phyloP scores from a whole-genome alignment of 1,140 invertebrate species.

The Drosophila tropicalis region DNA sequence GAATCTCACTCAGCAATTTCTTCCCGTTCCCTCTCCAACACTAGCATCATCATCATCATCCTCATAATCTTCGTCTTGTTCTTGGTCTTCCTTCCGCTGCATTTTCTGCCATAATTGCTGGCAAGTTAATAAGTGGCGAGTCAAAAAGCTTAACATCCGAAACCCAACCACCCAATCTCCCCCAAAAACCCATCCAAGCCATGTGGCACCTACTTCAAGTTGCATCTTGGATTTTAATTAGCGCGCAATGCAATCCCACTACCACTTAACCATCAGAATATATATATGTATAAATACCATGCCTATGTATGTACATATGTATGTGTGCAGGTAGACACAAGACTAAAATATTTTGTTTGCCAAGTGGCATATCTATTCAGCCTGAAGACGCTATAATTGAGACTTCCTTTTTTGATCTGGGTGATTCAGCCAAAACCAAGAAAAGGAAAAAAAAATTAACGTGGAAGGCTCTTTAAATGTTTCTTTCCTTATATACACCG shows the following conservation, averaged over 20 bases:
- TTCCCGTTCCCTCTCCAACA: slow-evolving; percentile 17
- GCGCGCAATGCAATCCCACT: background rate
- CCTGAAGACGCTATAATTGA: no score
- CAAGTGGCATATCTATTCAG: background rate
- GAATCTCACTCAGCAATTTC: slow-evolving; percentile 30
- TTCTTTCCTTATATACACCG: no score
- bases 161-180: background rate
- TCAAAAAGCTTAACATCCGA: slow-evolving; percentile 57
- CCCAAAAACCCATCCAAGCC: background rate
- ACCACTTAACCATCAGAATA: background rate
- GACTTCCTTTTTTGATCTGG: no score
- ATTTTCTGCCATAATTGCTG: slow-evolving; percentile 67
- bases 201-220: background rate
- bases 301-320: background rate
- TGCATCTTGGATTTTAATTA: slow-evolving; percentile 12
- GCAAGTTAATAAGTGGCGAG: slow-evolving; percentile 72
- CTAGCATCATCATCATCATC: background rate
- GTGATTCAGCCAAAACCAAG: no score
- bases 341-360: background rate
- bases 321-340: background rate
- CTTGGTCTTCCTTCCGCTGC: slow-evolving; percentile 47
- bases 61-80: slow-evolving; percentile 24
- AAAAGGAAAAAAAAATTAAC: no score
- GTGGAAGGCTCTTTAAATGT: no score
- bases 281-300: background rate